Percentiles rank a stretch among this genome's conserved stretches.
Conservation (phyloP, 1,140 invertebrate species). For the Drosophila simulans region DNA sequence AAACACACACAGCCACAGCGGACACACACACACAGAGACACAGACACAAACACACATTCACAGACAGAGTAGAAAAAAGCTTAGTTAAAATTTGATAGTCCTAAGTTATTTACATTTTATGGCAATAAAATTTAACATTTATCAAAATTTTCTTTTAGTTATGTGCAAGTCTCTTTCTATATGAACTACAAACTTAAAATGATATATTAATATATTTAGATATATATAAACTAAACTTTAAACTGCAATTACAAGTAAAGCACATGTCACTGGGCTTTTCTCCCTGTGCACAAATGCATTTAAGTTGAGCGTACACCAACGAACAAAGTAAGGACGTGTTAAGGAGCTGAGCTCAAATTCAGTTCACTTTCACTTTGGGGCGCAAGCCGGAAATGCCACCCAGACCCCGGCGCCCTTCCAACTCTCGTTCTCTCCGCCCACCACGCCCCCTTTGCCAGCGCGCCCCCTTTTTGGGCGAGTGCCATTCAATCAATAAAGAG, state of each 20-base stretch:
- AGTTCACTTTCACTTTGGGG: conserved; percentile 53
- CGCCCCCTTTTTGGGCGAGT: neutral
- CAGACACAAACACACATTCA: conserved; percentile 4
- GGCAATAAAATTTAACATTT: too few species aligned
- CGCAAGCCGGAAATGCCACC: conserved; percentile 3
- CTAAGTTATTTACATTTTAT: neutral
- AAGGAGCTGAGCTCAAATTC: conserved; percentile 41
- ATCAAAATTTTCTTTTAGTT: too few species aligned
- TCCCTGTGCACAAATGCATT: conserved; percentile 10
- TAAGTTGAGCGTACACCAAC: conserved; percentile 1
- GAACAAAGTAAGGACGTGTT: conserved; percentile 31
- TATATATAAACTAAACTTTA: too few species aligned
- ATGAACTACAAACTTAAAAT: too few species aligned
- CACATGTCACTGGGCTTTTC: neutral
- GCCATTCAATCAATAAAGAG: conserved; percentile 31
- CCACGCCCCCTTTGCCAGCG: too few species aligned
- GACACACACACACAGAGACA: conserved; percentile 14
- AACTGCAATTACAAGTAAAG: too few species aligned
- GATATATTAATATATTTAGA: too few species aligned
- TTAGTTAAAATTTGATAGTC: neutral
- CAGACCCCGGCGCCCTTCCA: neutral
- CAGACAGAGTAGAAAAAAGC: conserved; percentile 4
- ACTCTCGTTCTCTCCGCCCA: neutral
- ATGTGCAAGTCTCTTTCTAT: too few species aligned
- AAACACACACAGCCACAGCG: conserved; percentile 52